phyloP scores from a whole-genome alignment of 2,888 invertebrate species.

The Cosmorhoe ocellata region DNA sequence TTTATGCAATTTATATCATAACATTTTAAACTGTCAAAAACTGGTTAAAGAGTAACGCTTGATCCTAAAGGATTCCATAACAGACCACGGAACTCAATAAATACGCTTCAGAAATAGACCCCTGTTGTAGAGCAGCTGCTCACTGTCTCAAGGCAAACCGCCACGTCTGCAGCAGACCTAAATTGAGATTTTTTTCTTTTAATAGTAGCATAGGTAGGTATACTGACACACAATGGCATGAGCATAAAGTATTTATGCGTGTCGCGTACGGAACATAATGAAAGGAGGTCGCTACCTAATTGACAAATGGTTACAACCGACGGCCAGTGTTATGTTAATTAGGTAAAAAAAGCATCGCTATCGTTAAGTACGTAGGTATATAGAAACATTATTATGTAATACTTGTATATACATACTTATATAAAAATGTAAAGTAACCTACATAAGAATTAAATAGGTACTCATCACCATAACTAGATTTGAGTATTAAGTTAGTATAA shows the following conservation, averaged over 20 bases:
- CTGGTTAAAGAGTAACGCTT: no score
- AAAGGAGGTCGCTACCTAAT: slow-evolving; percentile 29
- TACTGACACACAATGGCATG: slow-evolving; percentile 31
- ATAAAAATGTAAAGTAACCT: no score
- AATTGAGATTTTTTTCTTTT: slow-evolving; percentile 52
- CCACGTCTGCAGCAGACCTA: slow-evolving; percentile 58
- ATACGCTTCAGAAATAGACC: slow-evolving; percentile 68
- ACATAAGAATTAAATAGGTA: no score
- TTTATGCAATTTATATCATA: no score
- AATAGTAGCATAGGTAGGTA: slow-evolving; percentile 19
- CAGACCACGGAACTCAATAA: slow-evolving; percentile 41
- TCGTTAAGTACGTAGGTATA: no score
- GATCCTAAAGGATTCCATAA: background rate
- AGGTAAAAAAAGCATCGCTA: slow-evolving; percentile 8
- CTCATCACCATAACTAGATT: no score
- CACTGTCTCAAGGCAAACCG: slow-evolving; percentile 70
- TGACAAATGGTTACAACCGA: slow-evolving; percentile 35
- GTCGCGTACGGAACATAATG: slow-evolving; percentile 43
- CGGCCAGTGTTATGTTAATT: slow-evolving; percentile 18
- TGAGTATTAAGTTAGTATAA: no score
- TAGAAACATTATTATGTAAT: no score
- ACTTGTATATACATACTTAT: no score
- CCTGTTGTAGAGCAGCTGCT: slow-evolving; percentile 66
- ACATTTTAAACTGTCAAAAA: no score
- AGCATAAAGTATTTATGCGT: slow-evolving; percentile 38